Conservation (phyloP, 2,888 invertebrate species). For the Oegoconia quadripuncta region DNA sequence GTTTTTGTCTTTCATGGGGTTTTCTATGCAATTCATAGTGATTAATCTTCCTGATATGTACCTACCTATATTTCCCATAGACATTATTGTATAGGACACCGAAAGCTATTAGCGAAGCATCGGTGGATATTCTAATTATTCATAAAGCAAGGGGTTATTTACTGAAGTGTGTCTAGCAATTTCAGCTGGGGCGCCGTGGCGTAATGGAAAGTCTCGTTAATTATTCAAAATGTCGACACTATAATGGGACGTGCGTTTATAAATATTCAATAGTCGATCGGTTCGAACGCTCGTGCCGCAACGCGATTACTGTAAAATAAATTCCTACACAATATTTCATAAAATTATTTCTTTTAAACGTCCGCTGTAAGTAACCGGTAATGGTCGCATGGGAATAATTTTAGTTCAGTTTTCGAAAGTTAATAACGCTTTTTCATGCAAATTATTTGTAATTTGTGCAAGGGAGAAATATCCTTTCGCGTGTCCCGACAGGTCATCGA, state of each 20-base stretch:
- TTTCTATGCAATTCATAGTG: too few relatives aligned
- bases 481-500: too few relatives aligned
- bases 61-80: constrained; percentile 9
- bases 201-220: constrained; percentile 49
- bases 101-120: constrained; percentile 28
- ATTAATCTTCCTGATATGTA: too few relatives aligned
- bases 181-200: constrained; percentile 31
- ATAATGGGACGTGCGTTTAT: constrained; percentile 62
- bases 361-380: too few relatives aligned
- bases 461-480: too few relatives aligned
- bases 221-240: constrained; percentile 71
- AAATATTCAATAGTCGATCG: constrained; percentile 62
- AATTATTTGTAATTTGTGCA: too few relatives aligned
- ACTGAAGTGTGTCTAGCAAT: constrained; percentile 46
- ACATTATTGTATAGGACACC: constrained; percentile 12
- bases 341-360: constrained; percentile 4
- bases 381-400: too few relatives aligned
- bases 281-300: constrained; percentile 11
- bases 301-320: constrained; percentile 11
- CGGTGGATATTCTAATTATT: constrained; percentile 38
- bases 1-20: too few relatives aligned
- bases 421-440: too few relatives aligned
- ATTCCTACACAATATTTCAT: constrained; percentile 2
- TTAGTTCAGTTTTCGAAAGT: constrained; percentile 2
- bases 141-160: constrained; percentile 45